These are phyloP conservation scores for Oreochromis aureus DNA, from an alignment of 2,113 vertebrate genomes.

Conservation along the genomic window DNA sequence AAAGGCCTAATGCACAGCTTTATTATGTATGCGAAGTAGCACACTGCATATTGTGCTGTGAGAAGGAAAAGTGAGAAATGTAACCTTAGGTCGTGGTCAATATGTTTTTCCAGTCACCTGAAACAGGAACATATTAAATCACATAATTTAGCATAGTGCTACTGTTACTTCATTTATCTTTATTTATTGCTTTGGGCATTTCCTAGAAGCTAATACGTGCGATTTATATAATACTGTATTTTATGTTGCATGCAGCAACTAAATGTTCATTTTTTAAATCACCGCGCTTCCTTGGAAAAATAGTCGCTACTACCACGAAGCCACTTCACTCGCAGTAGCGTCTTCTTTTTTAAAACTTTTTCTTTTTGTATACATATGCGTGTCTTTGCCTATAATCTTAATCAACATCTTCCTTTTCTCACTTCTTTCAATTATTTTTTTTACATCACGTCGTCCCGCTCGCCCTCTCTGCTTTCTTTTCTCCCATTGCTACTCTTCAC, in stretches of 20 bases:
- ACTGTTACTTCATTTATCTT: background rate
- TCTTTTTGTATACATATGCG: background rate
- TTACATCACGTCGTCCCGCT: background rate
- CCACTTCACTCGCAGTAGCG: background rate
- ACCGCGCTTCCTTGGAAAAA: background rate
- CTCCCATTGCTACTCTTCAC: background rate
- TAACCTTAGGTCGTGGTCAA: background rate
- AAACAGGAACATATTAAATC: background rate
- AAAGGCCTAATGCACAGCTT: conserved; percentile 9
- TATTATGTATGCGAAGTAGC: conserved; percentile 15
- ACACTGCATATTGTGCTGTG: background rate
- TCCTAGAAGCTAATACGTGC: background rate
- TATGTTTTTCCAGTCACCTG: background rate
- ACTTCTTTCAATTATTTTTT: background rate
- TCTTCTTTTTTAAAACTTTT: background rate
- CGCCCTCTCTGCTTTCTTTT: background rate
- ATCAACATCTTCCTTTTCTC: background rate
- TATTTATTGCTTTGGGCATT: background rate
- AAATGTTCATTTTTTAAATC: background rate
- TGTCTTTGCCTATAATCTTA: background rate
- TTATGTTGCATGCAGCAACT: background rate
- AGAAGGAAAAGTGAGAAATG: background rate
- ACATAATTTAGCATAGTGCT: background rate
- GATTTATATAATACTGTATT: background rate
- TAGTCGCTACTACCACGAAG: background rate